Percentiles rank a stretch among this genome's conserved stretches.
phyloP scores from a whole-genome alignment of 2,797 vertebrate genomes.

The Cichlasoma orientale region DNA sequence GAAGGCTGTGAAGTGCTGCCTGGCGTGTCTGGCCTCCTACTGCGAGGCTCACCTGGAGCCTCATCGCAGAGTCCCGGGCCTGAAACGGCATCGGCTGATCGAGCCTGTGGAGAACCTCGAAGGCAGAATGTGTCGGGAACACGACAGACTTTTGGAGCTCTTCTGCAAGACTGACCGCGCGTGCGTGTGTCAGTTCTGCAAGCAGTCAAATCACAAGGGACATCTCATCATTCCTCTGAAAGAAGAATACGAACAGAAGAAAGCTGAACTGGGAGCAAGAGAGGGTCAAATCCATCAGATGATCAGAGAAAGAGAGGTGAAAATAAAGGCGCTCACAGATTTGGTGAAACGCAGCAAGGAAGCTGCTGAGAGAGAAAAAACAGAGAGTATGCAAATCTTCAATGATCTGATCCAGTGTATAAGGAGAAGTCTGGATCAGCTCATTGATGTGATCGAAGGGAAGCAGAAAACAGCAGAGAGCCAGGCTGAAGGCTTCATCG shows the following conservation, averaged over 20 bases:
- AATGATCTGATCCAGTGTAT: not conserved
- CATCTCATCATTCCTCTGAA: not conserved
- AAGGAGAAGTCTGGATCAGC: not conserved
- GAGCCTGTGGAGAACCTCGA: not conserved
- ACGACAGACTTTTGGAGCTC: not conserved
- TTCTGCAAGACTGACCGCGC: not conserved
- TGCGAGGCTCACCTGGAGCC: constrained; percentile 14
- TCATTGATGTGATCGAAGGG: not conserved
- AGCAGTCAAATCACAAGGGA: not conserved
- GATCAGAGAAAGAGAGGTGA: constrained; percentile 6
- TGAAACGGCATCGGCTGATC: constrained; percentile 6
- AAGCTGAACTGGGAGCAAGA: not conserved
- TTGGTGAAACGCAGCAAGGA: not conserved
- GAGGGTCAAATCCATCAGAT: not conserved
- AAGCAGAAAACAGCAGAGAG: not conserved
- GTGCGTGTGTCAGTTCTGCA: not conserved
- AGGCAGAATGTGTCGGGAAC: not conserved
- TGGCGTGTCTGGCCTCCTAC: constrained; percentile 13
- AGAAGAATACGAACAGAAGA: not conserved
- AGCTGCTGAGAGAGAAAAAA: not conserved
- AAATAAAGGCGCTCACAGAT: not conserved
- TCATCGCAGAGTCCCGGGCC: not conserved
- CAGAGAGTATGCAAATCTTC: not conserved
- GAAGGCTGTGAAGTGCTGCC: constrained; percentile 4
- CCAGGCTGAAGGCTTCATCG: not conserved